Percentiles rank a stretch among this genome's conserved stretches.
Conservation (phyloP, 1,140 invertebrate species). For the Venturia canescens region DNA sequence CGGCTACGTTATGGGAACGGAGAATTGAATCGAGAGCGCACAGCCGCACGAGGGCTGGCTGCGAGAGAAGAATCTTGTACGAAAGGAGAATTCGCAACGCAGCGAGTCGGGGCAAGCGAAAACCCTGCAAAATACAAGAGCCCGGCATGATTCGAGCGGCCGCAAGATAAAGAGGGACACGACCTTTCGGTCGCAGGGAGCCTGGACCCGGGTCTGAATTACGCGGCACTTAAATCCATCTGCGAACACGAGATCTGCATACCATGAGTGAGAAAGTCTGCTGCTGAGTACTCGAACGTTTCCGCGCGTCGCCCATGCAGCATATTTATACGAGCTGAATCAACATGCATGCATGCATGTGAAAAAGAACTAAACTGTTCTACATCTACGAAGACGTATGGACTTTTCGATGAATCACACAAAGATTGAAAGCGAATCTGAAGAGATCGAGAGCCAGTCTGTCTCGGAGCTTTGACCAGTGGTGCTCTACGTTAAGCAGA, state of each 20-base stretch:
- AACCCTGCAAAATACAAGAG: background rate
- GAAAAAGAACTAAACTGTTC: background rate
- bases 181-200: constrained; percentile 44
- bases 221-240: constrained; percentile 62
- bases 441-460: no score
- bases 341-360: background rate
- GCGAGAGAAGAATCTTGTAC: constrained; percentile 8
- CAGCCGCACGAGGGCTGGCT: constrained; percentile 4
- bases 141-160: constrained; percentile 21
- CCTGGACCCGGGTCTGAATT: constrained; percentile 58
- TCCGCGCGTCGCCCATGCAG: constrained; percentile 28
- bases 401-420: no score
- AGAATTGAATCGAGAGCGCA: background rate
- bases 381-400: no score
- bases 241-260: constrained; percentile 64
- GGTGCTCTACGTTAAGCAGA: no score
- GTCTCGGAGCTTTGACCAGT: no score
- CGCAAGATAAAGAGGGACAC: constrained; percentile 33
- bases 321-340: constrained; percentile 43
- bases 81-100: constrained; percentile 37
- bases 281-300: constrained; percentile 35
- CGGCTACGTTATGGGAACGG: background rate
- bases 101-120: background rate
- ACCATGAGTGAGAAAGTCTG: constrained; percentile 43
- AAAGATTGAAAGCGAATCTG: no score